Conservation (phyloP, 2,888 invertebrate genomes). For the Acanthococcus lagerstroemiae region DNA sequence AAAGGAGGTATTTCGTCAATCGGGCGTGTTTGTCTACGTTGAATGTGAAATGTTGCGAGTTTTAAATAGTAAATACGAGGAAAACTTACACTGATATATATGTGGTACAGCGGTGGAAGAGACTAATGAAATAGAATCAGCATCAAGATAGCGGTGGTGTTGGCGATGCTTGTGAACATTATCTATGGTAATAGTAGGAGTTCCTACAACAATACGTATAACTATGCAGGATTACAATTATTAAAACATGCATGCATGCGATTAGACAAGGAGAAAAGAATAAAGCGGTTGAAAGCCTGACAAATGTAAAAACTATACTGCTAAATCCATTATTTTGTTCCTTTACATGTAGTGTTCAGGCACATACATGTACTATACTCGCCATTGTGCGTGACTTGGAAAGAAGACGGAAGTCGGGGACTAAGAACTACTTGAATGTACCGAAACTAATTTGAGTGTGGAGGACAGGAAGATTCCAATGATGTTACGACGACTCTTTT, state of each 20-base stretch:
- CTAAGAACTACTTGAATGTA: no score
- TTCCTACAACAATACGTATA: conserved; percentile 40
- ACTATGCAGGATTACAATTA: conserved; percentile 2
- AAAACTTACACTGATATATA: conserved; percentile 61
- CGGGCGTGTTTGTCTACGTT: no score
- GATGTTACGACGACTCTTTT: no score
- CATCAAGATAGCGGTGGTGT: conserved; percentile 49
- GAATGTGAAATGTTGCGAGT: neutral
- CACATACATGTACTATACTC: no score
- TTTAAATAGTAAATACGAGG: conserved; percentile 33
- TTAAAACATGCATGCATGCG: conserved; percentile 10
- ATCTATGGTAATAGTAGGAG: conserved; percentile 47
- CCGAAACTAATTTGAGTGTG: no score
- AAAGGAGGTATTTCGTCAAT: no score
- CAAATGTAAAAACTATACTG: neutral
- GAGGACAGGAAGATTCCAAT: no score
- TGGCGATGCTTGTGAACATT: conserved; percentile 31
- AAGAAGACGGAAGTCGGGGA: no score
- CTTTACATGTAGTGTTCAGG: no score
- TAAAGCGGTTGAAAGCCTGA: neutral
- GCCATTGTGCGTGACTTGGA: no score
- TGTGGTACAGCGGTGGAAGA: conserved; percentile 57
- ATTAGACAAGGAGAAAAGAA: conserved; percentile 5
- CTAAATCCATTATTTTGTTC: neutral
- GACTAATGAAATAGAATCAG: conserved; percentile 59